Conservation (phyloP, 2,888 invertebrate genomes). For the Schizotus pectinicornis region DNA sequence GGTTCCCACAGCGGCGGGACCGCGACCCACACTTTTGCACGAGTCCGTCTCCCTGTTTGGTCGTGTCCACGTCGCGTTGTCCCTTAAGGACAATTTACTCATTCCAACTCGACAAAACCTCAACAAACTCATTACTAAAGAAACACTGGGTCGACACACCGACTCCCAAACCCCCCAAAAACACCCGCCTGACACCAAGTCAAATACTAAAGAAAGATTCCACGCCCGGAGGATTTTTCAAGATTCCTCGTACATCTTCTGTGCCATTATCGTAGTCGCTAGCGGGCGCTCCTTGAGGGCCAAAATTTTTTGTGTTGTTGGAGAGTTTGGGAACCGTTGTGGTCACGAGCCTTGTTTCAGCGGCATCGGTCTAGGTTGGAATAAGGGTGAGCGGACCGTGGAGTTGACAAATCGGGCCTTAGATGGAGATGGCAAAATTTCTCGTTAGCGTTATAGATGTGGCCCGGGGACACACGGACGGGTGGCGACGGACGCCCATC, state of each 20-base stretch:
- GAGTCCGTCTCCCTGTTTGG: conserved; percentile 40
- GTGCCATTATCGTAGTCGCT: no score
- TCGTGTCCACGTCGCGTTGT: conserved; percentile 20
- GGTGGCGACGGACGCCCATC: conserved; percentile 34
- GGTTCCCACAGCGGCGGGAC: conserved; percentile 44
- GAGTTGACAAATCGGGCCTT: not conserved
- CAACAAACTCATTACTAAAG: conserved; percentile 19
- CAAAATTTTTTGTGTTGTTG: no score
- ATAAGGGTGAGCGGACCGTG: no score
- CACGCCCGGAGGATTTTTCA: no score
- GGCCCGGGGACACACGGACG: conserved; percentile 25
- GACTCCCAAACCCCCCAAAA: conserved; percentile 5
- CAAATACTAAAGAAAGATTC: no score
- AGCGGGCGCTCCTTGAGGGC: no score
- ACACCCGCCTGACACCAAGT: not conserved
- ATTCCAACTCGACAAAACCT: conserved; percentile 11
- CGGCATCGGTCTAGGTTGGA: not conserved
- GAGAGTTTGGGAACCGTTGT: conserved; percentile 13
- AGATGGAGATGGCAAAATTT: conserved; percentile 18
- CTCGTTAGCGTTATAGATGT: conserved; percentile 14
- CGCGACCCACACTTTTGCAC: conserved; percentile 49
- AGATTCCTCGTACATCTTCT: no score
- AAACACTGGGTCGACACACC: no score
- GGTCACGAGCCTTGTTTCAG: not conserved
- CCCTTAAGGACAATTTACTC: conserved; percentile 28